Conservation (phyloP, 2,888 invertebrate species). For the Torymus auratus region DNA sequence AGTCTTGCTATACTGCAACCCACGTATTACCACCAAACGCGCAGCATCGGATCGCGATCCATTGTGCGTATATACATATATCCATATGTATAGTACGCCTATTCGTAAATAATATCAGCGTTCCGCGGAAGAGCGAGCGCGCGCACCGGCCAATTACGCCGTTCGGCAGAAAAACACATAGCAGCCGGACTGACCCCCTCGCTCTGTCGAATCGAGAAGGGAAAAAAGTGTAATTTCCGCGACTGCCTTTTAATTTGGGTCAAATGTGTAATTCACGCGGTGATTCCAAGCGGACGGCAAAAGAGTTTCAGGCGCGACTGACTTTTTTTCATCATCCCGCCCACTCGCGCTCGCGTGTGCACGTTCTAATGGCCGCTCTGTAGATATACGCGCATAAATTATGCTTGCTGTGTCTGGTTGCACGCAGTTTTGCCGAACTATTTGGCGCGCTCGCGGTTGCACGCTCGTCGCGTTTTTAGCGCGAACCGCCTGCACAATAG, state of each 20-base stretch:
- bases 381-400: too few species aligned
- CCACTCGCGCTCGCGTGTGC: too few species aligned
- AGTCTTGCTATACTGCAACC: too few species aligned
- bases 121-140: constrained; percentile 7
- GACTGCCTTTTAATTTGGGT: constrained; percentile 46
- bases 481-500: constrained; percentile 7
- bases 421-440: neutral
- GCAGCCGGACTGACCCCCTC: too few species aligned
- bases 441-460: neutral
- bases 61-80: neutral
- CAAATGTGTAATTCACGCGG: constrained; percentile 38
- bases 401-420: too few species aligned
- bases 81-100: neutral
- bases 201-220: neutral
- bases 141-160: constrained; percentile 1
- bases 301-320: too few species aligned
- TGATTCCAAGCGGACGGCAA: neutral
- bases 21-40: too few species aligned
- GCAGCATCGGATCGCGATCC: too few species aligned
- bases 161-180: neutral
- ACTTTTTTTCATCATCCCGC: too few species aligned
- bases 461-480: constrained; percentile 12
- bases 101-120: constrained; percentile 44
- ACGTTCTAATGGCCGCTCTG: too few species aligned
- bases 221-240: constrained; percentile 36